phyloP scores from a whole-genome alignment of 2,888 invertebrate species.

The Acronicta leporina region DNA sequence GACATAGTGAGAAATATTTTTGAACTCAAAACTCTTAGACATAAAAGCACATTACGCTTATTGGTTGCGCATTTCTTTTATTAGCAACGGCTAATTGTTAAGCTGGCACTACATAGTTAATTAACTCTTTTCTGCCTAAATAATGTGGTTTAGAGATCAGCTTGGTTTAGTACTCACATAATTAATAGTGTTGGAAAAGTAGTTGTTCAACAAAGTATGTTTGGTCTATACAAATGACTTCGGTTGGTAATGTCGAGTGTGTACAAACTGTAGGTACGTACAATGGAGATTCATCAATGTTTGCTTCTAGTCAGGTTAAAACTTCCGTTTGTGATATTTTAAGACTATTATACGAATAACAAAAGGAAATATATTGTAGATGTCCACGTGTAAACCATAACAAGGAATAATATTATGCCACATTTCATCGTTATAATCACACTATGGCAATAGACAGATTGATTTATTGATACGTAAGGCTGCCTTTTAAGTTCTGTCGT shows the following conservation, averaged over 20 bases:
- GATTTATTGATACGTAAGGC: constrained; percentile 11
- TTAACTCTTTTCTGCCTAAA: constrained; percentile 20
- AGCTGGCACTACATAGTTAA: background rate
- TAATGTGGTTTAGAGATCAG: constrained; percentile 41
- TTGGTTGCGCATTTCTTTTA: no score
- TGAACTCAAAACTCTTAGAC: no score
- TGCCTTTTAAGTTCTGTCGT: no score
- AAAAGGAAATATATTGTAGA: background rate
- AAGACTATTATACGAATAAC: constrained; percentile 4
- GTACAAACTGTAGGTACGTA: constrained; percentile 9
- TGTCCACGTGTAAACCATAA: background rate
- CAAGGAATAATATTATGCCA: background rate
- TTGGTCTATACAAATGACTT: constrained; percentile 63
- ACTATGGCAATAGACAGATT: constrained; percentile 6
- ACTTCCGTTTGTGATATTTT: constrained; percentile 32
- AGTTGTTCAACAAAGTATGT: constrained; percentile 65
- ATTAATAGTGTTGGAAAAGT: constrained; percentile 62
- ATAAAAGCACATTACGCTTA: no score
- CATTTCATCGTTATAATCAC: constrained; percentile 6
- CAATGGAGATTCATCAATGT: constrained; percentile 43
- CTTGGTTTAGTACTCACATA: constrained; percentile 36
- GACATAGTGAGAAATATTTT: no score
- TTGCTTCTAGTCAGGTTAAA: constrained; percentile 31
- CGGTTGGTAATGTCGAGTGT: constrained; percentile 54
- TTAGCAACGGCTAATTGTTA: no score